These are phyloP conservation scores for Melanotaenia trifasciata DNA, from an alignment of 2,797 vertebrate genomes.

Conservation along the genomic window DNA sequence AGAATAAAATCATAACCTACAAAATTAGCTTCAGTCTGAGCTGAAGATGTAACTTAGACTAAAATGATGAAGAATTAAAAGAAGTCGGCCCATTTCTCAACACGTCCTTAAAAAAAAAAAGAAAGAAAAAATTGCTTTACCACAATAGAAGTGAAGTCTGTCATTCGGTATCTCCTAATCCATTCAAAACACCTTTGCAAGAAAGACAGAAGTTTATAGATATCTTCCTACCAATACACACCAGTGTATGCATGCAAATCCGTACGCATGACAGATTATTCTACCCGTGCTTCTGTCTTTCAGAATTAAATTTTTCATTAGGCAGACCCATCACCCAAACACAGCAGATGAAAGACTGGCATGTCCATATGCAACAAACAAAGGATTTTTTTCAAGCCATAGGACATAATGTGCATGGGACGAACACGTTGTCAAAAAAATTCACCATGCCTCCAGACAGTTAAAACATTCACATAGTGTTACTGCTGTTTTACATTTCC, in stretches of 20 bases:
- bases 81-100: no score
- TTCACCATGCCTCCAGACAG: slow-evolving; percentile 18
- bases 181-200: slow-evolving; percentile 2
- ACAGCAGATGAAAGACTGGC: slow-evolving; percentile 44
- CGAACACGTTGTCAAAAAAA: slow-evolving; percentile 45
- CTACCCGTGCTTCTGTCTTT: slow-evolving; percentile 4
- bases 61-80: no score
- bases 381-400: slow-evolving; percentile 44
- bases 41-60: no score
- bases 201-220: background rate
- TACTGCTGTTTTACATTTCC: slow-evolving; percentile 23
- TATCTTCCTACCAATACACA: background rate
- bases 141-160: background rate
- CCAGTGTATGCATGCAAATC: background rate
- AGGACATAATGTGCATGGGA: slow-evolving; percentile 47
- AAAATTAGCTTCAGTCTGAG: no score
- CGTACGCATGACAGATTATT: slow-evolving; percentile 4
- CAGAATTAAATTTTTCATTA: slow-evolving; percentile 20
- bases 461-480: slow-evolving; percentile 26
- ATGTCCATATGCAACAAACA: slow-evolving; percentile 32
- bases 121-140: background rate
- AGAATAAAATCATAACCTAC: no score
- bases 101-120: no score
- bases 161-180: no score
- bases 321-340: slow-evolving; percentile 18